Base-by-base conservation (phyloP, 2,797 vertebrate genomes). In the Rhodeus uyekii region DNA sequence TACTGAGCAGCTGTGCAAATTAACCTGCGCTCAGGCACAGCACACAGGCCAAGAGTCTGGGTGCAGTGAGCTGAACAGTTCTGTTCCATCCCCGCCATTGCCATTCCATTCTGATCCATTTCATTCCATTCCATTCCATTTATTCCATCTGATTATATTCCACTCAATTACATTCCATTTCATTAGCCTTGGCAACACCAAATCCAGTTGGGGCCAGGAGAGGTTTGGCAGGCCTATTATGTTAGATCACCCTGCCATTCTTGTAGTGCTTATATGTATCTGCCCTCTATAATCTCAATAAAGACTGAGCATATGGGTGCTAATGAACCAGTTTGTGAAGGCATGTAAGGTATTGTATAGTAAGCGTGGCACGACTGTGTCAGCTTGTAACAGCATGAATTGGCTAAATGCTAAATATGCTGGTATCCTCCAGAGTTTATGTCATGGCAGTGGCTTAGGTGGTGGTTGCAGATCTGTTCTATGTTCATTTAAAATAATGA, bases 21-120 rank as follows among this genome's bases (percentile, higher is more conserved):
- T 79, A 82, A 85, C 81, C 69, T 55, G 69, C 6, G 39, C 39
- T 46, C 39, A 50, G 2, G 74, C 12, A 36, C 89, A 87, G 89
- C 83, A 84, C 83, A 87, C 82, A 79, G 73, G 84, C 83, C 86
- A 38, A 48, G 39, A 82, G 68, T 78, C 79, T 81, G 61, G 81
- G 67, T 34, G 46, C 61, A 44, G 18, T 68, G 79, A 74, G 29
- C 78, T 58, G 46, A 14, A 3, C 72, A 5, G 58, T 48, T 13
- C 73, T 60, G 38, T 67, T 60, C 50, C 39, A 67, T 67, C 73
- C 36, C 50, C 29, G 22, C 50, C 69, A 36, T 14, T 55, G 60
- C 24, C 27, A 50, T 78, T 78, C 76, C 76, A 73, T 58, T 71
- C 39, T 24, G 60, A 61, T 78, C 44, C 75, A 7, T 83, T 83